Percentiles rank a stretch among this genome's conserved stretches.
Evolutionary conservation across 2,888 invertebrate genomes (phyloP).

Genomic region (Emesis furor): DNA sequence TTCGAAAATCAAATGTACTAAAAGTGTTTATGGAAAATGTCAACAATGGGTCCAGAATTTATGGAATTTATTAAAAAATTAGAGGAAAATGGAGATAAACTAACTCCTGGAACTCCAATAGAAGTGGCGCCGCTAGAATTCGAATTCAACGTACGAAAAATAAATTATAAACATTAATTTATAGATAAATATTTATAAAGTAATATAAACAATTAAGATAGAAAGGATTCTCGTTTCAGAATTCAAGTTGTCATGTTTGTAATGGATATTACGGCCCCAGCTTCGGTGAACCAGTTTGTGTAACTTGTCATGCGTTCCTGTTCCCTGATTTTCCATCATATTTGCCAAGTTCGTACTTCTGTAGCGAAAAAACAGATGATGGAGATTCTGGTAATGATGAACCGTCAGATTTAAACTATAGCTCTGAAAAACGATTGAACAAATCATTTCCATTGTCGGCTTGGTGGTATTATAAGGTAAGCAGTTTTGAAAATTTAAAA

Average conservation of each 20-base stretch:
- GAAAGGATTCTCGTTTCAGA: constrained; percentile 87
- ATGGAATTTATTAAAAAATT: constrained; percentile 85
- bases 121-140: constrained; percentile 84
- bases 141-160: constrained; percentile 85
- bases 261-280: constrained; percentile 98
- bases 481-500: constrained; percentile 54
- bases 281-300: constrained; percentile 97
- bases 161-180: neutral
- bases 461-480: constrained; percentile 87
- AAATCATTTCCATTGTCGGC: constrained; percentile 83
- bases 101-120: constrained; percentile 80
- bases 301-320: constrained; percentile 98
- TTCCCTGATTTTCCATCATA: constrained; percentile 95
- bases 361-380: constrained; percentile 95
- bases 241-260: constrained; percentile 95
- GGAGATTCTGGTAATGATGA: constrained; percentile 99
- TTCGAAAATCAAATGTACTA: neutral
- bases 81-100: constrained; percentile 88
- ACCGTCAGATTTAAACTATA: constrained; percentile 94
- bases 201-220: neutral
- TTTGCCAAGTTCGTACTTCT: constrained; percentile 88
- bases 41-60: constrained; percentile 86
- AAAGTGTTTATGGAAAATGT: constrained; percentile 79
- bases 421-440: constrained; percentile 88
- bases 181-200: neutral